A percentile compares a stretch with the other conserved stretches of the same genome.
phyloP scores from a whole-genome alignment of 2,113 vertebrate species.

The Hemicordylus capensis region DNA sequence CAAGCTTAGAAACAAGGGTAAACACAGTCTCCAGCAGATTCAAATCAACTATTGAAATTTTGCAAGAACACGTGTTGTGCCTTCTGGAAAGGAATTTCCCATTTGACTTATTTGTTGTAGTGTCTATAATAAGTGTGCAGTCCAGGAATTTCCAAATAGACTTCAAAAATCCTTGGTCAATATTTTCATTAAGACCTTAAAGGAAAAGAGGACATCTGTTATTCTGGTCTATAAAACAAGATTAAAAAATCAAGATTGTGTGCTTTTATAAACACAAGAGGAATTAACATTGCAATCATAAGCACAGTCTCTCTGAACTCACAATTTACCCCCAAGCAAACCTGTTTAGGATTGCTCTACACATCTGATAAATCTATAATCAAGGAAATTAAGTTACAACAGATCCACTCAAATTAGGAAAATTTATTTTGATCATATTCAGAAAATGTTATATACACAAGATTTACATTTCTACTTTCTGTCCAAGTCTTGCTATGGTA shows the following conservation, averaged over 20 bases:
- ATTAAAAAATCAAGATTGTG: background rate
- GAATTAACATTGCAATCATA: background rate
- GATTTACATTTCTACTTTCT: background rate
- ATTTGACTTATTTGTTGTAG: background rate
- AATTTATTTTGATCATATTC: background rate
- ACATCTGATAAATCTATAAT: background rate
- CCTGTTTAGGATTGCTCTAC: background rate
- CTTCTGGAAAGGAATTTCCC: conserved; percentile 35
- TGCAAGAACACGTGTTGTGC: conserved; percentile 32
- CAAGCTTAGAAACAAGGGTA: background rate
- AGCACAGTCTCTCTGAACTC: background rate
- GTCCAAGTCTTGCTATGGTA: background rate
- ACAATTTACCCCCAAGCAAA: no score
- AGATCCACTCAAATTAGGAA: background rate
- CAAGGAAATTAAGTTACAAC: background rate
- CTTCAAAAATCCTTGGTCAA: conserved; percentile 27
- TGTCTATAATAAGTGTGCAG: conserved; percentile 14
- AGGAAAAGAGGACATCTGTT: background rate
- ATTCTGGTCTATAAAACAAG: background rate
- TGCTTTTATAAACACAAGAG: background rate
- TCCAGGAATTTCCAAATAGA: background rate
- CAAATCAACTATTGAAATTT: conserved; percentile 27
- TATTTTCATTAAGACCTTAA: conserved; percentile 44
- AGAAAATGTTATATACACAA: background rate
- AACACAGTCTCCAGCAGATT: conserved; percentile 21